Conservation (phyloP, 2,113 vertebrate genomes). For the Carettochelys insculpta region DNA sequence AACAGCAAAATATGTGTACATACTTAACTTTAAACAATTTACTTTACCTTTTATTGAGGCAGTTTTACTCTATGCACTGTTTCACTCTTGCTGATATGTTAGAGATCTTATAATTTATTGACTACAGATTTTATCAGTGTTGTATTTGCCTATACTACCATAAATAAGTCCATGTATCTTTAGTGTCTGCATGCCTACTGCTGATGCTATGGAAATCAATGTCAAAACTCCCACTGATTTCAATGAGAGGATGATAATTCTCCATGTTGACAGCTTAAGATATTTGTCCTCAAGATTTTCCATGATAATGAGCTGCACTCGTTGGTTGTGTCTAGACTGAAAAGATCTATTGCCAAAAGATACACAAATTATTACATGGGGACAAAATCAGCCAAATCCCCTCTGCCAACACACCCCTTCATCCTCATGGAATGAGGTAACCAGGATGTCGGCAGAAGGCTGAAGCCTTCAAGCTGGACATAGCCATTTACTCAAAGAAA, state of each 20-base stretch:
- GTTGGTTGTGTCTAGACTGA: too few relatives aligned
- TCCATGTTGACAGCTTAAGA: neutral
- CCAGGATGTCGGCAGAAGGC: too few relatives aligned
- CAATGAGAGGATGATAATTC: neutral
- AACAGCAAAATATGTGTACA: conserved; percentile 14
- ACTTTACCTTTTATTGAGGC: neutral
- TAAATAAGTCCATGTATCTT: neutral
- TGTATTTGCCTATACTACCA: neutral
- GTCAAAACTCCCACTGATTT: neutral
- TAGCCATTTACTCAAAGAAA: neutral
- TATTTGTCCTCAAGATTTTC: neutral
- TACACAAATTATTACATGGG: too few relatives aligned
- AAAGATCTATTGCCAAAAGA: too few relatives aligned
- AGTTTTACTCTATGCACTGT: neutral
- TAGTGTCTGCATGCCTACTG: neutral
- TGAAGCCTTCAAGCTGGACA: too few relatives aligned
- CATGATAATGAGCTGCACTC: neutral
- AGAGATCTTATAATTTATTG: conserved; percentile 13
- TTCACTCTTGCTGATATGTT: neutral
- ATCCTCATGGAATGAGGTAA: too few relatives aligned
- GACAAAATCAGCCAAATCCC: too few relatives aligned
- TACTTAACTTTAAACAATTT: conserved; percentile 45
- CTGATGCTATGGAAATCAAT: neutral
- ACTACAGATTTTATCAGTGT: neutral
- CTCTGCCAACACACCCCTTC: too few relatives aligned